Conservation (phyloP, 2,113 vertebrate genomes). For the Podiceps cristatus region DNA sequence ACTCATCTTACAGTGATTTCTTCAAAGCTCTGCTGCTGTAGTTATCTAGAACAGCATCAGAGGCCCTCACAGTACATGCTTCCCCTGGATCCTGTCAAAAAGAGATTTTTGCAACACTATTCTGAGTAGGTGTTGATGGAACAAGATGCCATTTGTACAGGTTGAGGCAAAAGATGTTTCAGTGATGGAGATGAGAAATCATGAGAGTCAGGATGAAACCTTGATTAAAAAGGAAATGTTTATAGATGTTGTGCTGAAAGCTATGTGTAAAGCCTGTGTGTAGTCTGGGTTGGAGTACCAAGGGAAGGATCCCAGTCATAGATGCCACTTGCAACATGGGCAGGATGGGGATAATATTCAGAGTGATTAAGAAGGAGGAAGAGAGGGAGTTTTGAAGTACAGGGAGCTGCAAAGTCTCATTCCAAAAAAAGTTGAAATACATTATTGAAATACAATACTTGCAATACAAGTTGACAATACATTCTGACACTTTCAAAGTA, state of each 20-base stretch:
- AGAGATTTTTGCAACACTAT: background rate
- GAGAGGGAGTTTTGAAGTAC: background rate
- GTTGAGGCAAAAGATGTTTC: background rate
- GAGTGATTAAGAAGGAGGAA: background rate
- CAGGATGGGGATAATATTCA: background rate
- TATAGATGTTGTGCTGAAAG: background rate
- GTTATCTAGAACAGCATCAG: background rate
- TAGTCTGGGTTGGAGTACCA: background rate
- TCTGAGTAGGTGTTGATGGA: background rate
- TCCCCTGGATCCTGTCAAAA: background rate
- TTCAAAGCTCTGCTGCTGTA: background rate
- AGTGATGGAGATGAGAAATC: background rate
- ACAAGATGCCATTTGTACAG: background rate
- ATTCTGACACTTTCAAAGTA: background rate
- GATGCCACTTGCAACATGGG: background rate
- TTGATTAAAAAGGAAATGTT: background rate
- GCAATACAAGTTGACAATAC: background rate
- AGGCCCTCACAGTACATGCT: background rate
- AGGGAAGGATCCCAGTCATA: background rate
- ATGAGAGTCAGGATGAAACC: background rate
- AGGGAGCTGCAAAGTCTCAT: background rate
- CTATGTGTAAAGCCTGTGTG: background rate
- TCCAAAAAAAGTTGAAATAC: background rate
- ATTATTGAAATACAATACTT: background rate
- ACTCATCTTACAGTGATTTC: background rate